phyloP scores from a whole-genome alignment of 2,888 invertebrate genomes.

The Camptogramma bilineatum region DNA sequence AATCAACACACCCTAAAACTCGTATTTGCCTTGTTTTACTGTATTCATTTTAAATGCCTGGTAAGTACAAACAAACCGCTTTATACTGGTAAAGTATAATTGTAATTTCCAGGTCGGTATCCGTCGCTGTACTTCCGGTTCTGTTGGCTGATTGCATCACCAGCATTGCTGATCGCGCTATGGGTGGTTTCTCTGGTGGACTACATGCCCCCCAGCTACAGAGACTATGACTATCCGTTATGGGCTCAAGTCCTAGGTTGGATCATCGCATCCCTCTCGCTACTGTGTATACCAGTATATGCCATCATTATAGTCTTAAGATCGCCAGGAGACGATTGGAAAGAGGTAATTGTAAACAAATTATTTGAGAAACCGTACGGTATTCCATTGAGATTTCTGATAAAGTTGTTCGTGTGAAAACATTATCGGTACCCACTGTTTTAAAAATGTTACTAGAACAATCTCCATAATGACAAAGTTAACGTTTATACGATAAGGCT shows the following conservation, averaged over 20 bases:
- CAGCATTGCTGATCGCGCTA: slow-evolving; percentile 92
- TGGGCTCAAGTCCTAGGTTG: slow-evolving; percentile 96
- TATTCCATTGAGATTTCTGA: too few relatives aligned
- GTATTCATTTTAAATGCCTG: slow-evolving; percentile 22
- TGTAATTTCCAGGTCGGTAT: slow-evolving; percentile 72
- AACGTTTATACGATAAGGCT: background rate
- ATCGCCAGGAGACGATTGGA: slow-evolving; percentile 89
- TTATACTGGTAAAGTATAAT: slow-evolving; percentile 1
- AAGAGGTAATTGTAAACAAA: slow-evolving; percentile 85
- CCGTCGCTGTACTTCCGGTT: slow-evolving; percentile 93
- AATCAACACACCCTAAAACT: slow-evolving; percentile 41
- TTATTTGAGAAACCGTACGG: background rate
- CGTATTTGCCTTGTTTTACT: slow-evolving; percentile 37
- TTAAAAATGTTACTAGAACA: background rate
- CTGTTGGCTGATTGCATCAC: slow-evolving; percentile 94
- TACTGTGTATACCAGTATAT: slow-evolving; percentile 94
- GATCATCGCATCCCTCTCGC: slow-evolving; percentile 92
- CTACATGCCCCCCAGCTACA: slow-evolving; percentile 94
- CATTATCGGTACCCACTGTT: too few relatives aligned
- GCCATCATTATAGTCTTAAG: slow-evolving; percentile 89
- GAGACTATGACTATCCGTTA: slow-evolving; percentile 92
- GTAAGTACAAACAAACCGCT: slow-evolving; percentile 10
- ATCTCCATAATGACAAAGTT: slow-evolving; percentile 3
- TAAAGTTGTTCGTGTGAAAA: too few relatives aligned
- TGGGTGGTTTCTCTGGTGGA: slow-evolving; percentile 96